phyloP scores from a whole-genome alignment of 2,888 invertebrate species.

The Brenthis daphne region DNA sequence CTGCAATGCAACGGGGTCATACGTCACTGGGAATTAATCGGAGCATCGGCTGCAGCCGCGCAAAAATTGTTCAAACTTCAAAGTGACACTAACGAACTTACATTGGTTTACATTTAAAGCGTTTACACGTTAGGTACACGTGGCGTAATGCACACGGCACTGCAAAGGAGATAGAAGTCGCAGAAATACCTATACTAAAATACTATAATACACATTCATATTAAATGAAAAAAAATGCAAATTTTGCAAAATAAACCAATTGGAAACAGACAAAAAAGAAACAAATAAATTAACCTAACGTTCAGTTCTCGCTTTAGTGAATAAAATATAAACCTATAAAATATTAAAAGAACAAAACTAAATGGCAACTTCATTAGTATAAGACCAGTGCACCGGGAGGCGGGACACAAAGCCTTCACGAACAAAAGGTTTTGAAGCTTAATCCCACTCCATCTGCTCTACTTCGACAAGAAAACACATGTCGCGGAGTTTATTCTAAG shows the following conservation, averaged over 20 bases:
- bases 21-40: slow-evolving; percentile 27
- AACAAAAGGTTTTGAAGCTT: slow-evolving; percentile 37
- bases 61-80: slow-evolving; percentile 26
- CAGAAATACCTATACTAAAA: not conserved
- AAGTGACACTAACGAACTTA: slow-evolving; percentile 27
- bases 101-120: slow-evolving; percentile 5
- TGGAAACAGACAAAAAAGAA: too few species aligned
- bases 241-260: too few species aligned
- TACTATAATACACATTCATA: not conserved
- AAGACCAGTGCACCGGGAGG: slow-evolving; percentile 17
- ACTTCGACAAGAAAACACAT: slow-evolving; percentile 31
- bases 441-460: slow-evolving; percentile 30
- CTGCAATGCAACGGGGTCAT: slow-evolving; percentile 15
- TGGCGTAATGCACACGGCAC: not conserved
- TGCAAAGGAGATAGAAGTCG: not conserved
- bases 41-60: slow-evolving; percentile 23
- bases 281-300: too few species aligned
- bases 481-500: slow-evolving; percentile 31
- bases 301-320: not conserved
- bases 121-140: slow-evolving; percentile 6
- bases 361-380: slow-evolving; percentile 36
- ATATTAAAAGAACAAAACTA: slow-evolving; percentile 32
- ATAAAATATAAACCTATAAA: not conserved
- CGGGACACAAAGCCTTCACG: slow-evolving; percentile 32
- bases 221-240: too few species aligned